Conservation (phyloP, 2,113 vertebrate species). For the Etia nguti region DNA sequence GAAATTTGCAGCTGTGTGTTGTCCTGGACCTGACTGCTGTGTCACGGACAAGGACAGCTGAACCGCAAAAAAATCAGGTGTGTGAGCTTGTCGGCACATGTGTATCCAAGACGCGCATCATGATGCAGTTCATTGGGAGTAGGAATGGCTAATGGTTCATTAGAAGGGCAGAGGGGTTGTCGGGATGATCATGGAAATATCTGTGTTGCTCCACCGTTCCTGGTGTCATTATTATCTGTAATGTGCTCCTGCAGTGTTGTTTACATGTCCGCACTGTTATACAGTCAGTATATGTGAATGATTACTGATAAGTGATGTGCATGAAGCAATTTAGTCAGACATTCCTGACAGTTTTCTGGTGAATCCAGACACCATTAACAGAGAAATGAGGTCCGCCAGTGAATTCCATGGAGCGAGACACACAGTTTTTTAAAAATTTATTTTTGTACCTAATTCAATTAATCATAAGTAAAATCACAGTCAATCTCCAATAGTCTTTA, state of each 20-base stretch:
- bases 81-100: not conserved
- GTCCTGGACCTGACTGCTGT: not conserved
- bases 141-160: not conserved
- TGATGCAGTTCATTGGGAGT: not conserved
- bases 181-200: not conserved
- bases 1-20: not conserved
- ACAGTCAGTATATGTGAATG: not conserved
- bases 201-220: not conserved
- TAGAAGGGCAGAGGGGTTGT: not conserved
- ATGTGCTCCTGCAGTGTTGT: not conserved
- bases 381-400: not conserved
- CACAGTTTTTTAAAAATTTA: accelerated
- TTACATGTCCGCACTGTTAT: not conserved
- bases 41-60: not conserved
- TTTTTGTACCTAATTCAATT: not conserved
- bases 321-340: not conserved
- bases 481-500: not conserved
- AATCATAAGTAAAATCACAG: not conserved
- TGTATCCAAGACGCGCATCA: not conserved
- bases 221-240: not conserved
- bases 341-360: not conserved
- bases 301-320: not conserved
- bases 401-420: accelerated
- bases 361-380: not conserved
- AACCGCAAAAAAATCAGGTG: not conserved